phyloP scores from a whole-genome alignment of 2,888 invertebrate species.

The Oligia latruncula region DNA sequence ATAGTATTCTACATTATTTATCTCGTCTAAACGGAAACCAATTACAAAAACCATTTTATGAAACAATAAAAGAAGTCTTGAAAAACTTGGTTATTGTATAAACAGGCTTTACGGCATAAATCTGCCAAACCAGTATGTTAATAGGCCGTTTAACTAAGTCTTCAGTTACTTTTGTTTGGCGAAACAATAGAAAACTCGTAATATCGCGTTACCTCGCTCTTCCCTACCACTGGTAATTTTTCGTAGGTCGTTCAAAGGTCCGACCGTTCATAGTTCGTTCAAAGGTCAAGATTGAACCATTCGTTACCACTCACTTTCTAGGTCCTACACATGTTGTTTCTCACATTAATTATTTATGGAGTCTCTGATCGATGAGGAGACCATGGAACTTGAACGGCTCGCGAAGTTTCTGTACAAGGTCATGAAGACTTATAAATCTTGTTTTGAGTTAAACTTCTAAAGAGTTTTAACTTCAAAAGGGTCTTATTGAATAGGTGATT shows the following conservation, averaged over 20 bases:
- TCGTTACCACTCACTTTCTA: constrained; percentile 25
- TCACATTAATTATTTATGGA: constrained; percentile 59
- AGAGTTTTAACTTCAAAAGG: constrained; percentile 28
- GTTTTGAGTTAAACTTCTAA: constrained; percentile 26
- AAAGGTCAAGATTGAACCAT: constrained; percentile 47
- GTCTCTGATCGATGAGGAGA: constrained; percentile 54
- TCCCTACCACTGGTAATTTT: not conserved
- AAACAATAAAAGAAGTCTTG: constrained; percentile 31
- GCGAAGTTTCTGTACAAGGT: constrained; percentile 28
- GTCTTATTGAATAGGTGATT: constrained; percentile 15
- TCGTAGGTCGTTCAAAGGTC: constrained; percentile 37
- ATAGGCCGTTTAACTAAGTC: constrained; percentile 46
- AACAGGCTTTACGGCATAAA: constrained; percentile 32
- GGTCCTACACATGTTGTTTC: constrained; percentile 44
- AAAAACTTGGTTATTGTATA: constrained; percentile 24
- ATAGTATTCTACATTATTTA: constrained; percentile 24
- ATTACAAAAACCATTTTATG: constrained; percentile 27
- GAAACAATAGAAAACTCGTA: constrained; percentile 52
- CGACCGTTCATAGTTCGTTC: not conserved
- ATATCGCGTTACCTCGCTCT: constrained; percentile 45
- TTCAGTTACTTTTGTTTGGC: constrained; percentile 53
- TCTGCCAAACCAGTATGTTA: constrained; percentile 54
- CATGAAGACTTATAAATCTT: constrained; percentile 31
- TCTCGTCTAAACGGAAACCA: constrained; percentile 26
- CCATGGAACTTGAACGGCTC: constrained; percentile 21